Percentiles rank a stretch among this genome's conserved stretches.
Evolutionary conservation across 1,140 invertebrate genomes (phyloP).

Genomic region (Teleopsis dalmanni): DNA sequence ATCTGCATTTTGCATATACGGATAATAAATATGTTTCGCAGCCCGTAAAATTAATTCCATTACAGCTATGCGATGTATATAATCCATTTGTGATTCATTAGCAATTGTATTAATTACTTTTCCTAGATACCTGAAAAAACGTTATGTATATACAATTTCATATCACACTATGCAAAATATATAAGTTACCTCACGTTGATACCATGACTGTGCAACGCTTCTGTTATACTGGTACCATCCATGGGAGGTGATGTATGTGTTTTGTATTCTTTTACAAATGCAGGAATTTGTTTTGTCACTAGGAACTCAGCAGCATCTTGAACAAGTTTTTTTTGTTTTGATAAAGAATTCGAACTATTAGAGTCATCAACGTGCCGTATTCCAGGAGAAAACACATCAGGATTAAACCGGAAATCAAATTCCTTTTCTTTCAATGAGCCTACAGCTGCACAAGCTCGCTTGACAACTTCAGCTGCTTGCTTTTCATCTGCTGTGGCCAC

Average conservation of each 20-base stretch:
- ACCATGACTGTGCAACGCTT: constrained; percentile 86
- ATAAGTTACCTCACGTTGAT: constrained; percentile 81
- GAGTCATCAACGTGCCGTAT: constrained; percentile 76
- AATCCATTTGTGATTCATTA: constrained; percentile 73
- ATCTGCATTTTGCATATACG: constrained; percentile 85
- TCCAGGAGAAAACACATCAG: constrained; percentile 92
- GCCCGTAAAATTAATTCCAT: constrained; percentile 79
- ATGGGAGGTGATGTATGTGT: constrained; percentile 89
- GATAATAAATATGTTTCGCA: constrained; percentile 89
- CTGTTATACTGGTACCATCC: constrained; percentile 90
- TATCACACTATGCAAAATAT: no score
- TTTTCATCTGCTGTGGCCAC: constrained; percentile 65
- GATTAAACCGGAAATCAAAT: constrained; percentile 96
- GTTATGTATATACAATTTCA: no score
- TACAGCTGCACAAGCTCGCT: constrained; percentile 78
- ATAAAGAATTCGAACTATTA: constrained; percentile 50
- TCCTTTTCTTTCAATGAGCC: constrained; percentile 89
- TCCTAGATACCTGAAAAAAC: constrained; percentile 80
- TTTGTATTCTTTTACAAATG: constrained; percentile 85
- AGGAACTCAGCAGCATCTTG: constrained; percentile 94
- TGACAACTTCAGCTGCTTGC: constrained; percentile 76
- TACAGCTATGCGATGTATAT: constrained; percentile 80
- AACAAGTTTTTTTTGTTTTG: constrained; percentile 80
- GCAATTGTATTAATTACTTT: constrained; percentile 72
- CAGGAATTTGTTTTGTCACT: constrained; percentile 85